Percentiles rank a stretch among this genome's conserved stretches.
Conservation (phyloP, 2,113 vertebrate genomes). For the Canis aureus region DNA sequence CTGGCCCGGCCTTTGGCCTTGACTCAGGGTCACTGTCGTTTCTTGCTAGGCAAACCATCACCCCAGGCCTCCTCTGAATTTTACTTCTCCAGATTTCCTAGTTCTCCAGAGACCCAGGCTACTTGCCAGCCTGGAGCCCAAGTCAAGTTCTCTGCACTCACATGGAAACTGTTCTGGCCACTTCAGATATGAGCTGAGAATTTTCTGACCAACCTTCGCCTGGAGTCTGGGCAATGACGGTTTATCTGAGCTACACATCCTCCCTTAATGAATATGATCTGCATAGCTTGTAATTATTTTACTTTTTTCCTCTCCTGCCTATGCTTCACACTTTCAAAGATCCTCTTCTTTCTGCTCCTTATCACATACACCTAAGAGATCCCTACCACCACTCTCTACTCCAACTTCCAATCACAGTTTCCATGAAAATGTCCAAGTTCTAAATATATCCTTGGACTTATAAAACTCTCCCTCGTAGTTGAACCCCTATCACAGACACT, state of each 20-base stretch:
- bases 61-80: background rate
- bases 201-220: background rate
- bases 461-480: background rate
- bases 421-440: background rate
- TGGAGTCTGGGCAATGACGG: background rate
- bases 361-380: background rate
- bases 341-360: background rate
- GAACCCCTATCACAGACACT: background rate
- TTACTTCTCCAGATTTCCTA: background rate
- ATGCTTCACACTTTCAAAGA: background rate
- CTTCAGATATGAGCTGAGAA: background rate
- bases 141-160: background rate
- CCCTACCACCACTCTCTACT: background rate
- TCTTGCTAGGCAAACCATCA: background rate
- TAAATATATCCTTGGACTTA: background rate
- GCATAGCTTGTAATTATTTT: background rate
- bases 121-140: background rate
- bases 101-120: background rate
- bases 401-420: background rate
- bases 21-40: conserved; percentile 45
- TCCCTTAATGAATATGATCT: background rate
- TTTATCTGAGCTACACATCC: background rate
- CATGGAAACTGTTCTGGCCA: background rate
- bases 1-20: conserved; percentile 54
- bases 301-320: background rate